Conservation (phyloP, 37 sponge, comb jelly and placozoan species). For the Oopsacas minuta region DNA sequence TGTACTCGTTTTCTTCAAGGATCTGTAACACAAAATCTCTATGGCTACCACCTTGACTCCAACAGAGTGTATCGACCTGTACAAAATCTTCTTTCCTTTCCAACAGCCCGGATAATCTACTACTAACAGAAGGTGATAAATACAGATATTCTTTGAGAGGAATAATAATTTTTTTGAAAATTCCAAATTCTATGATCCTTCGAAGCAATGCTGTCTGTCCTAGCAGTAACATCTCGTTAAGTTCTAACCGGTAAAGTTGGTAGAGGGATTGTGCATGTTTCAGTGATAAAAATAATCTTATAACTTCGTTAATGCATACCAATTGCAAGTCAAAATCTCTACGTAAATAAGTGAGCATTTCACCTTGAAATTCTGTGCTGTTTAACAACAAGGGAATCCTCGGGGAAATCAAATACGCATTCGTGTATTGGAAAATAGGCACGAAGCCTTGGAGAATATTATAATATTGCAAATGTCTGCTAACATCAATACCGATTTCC, state of each 20-base stretch:
- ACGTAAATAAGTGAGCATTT: not conserved
- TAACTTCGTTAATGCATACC: not conserved
- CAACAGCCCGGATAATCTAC: not conserved
- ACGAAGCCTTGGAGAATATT: not conserved
- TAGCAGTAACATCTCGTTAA: not conserved
- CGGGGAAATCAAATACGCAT: not conserved
- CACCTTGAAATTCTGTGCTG: not conserved
- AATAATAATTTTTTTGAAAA: not conserved
- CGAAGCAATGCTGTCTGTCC: not conserved
- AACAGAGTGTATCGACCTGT: not conserved
- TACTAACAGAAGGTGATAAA: not conserved
- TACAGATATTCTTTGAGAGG: not conserved
- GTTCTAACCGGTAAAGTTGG: not conserved
- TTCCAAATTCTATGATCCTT: conserved; percentile 1
- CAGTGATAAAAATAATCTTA: not conserved
- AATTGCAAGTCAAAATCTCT: not conserved
- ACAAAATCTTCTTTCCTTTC: not conserved
- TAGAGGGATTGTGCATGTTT: not conserved
- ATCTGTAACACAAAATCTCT: not conserved
- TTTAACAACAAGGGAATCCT: not conserved
- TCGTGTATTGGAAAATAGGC: not conserved
- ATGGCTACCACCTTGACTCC: not conserved
- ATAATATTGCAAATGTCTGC: not conserved
- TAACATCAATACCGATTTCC: not conserved
- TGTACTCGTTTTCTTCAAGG: not conserved